Conservation (phyloP, 2,113 vertebrate genomes). For the Uropsilus gracilis region DNA sequence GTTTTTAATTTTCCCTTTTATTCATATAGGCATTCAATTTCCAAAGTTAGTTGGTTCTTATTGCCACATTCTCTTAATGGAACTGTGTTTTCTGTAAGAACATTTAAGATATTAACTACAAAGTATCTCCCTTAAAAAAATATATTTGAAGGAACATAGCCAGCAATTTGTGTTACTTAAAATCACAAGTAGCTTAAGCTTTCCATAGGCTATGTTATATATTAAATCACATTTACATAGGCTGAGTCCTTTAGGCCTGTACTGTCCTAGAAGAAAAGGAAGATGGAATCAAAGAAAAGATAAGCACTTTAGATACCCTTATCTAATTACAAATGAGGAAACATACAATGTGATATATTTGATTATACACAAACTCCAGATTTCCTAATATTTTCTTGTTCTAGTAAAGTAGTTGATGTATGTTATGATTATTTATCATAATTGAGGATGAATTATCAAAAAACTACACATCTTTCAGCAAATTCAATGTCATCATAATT, state of each 20-base stretch:
- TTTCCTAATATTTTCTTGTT: background rate
- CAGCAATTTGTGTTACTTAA: background rate
- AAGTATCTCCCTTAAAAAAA: background rate
- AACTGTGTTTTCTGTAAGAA: background rate
- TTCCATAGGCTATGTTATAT: background rate
- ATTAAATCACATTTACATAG: background rate
- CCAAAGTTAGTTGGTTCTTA: background rate
- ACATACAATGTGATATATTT: background rate
- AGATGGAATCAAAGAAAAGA: slow-evolving; percentile 35
- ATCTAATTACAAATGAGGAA: background rate
- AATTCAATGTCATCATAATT: too few relatives aligned
- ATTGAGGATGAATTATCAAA: background rate
- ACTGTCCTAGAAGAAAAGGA: background rate
- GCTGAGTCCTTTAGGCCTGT: background rate
- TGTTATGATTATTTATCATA: background rate
- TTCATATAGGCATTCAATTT: background rate
- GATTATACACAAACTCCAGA: background rate
- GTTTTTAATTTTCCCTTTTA: background rate
- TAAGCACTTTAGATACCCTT: background rate
- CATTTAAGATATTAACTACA: background rate
- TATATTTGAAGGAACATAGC: background rate
- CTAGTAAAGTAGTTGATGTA: background rate
- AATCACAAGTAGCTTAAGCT: background rate
- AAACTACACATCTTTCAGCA: background rate
- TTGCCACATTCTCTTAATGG: background rate